phyloP scores from a whole-genome alignment of 2,888 invertebrate species.

The Netelia fuscicornis region DNA sequence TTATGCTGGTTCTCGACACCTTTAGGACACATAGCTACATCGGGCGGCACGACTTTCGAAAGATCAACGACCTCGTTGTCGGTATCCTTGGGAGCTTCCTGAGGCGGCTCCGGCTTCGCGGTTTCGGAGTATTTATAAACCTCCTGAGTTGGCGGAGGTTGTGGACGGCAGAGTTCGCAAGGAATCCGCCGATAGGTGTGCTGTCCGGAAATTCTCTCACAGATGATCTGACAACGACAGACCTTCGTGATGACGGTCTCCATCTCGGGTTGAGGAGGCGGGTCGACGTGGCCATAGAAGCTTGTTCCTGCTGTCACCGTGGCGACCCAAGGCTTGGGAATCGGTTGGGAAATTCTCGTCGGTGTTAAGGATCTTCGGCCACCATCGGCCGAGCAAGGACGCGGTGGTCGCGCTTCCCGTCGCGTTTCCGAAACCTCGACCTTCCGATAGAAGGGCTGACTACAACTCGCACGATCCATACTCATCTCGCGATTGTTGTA shows the following conservation, averaged over 20 bases:
- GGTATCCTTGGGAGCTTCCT: constrained; percentile 54
- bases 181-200: constrained; percentile 70
- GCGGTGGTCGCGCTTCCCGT: constrained; percentile 73
- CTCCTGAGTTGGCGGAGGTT: constrained; percentile 35
- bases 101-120: constrained; percentile 43
- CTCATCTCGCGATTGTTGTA: constrained; percentile 55
- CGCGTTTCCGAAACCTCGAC: constrained; percentile 77
- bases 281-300: constrained; percentile 78
- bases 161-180: constrained; percentile 70
- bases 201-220: constrained; percentile 69
- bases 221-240: constrained; percentile 73
- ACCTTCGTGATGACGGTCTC: constrained; percentile 65
- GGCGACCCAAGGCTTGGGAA: constrained; percentile 83
- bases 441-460: constrained; percentile 79
- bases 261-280: constrained; percentile 64
- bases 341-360: constrained; percentile 82
- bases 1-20: constrained; percentile 82
- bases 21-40: constrained; percentile 78
- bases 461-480: constrained; percentile 81
- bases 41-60: constrained; percentile 78
- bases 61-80: constrained; percentile 73
- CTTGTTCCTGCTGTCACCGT: constrained; percentile 79
- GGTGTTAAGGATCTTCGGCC: constrained; percentile 81
- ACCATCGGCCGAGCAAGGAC: constrained; percentile 80
- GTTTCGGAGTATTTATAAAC: constrained; percentile 50